Conservation (phyloP, 1,140 invertebrate species). For the Drosophila erecta region DNA sequence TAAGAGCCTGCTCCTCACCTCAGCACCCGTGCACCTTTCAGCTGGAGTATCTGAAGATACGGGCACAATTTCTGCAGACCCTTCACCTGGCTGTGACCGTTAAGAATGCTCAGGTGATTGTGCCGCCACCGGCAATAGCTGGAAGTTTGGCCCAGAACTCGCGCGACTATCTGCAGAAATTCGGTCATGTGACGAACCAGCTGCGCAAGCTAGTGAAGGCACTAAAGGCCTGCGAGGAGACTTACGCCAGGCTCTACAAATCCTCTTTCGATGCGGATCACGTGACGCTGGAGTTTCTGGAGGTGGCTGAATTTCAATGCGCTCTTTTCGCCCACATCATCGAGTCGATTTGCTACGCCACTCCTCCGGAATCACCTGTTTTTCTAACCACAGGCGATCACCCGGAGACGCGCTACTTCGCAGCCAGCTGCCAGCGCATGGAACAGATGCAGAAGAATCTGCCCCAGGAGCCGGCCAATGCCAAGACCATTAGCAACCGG, state of each 20-base stretch:
- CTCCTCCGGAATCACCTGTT: constrained; percentile 75
- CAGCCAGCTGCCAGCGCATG: constrained; percentile 70
- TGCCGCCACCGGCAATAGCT: constrained; percentile 96
- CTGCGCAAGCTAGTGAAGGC: constrained; percentile 87
- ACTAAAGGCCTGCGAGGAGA: constrained; percentile 90
- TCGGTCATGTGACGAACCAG: constrained; percentile 93
- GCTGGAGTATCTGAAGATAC: constrained; percentile 90
- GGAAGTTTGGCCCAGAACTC: constrained; percentile 91
- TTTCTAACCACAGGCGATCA: constrained; percentile 74
- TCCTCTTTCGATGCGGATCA: constrained; percentile 97
- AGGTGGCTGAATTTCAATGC: constrained; percentile 85
- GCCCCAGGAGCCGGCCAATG: constrained; percentile 68
- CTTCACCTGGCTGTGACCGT: constrained; percentile 91
- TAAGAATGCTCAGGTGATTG: constrained; percentile 93
- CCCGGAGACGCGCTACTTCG: constrained; percentile 79
- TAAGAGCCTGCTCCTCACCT: constrained; percentile 87
- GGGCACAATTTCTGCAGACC: constrained; percentile 91
- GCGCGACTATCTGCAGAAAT: constrained; percentile 92
- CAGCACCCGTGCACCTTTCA: constrained; percentile 87
- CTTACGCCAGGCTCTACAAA: constrained; percentile 94
- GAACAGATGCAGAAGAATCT: constrained; percentile 72
- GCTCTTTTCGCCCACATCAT: constrained; percentile 79
- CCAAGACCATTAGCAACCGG: constrained; percentile 76
- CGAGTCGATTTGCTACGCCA: constrained; percentile 78
- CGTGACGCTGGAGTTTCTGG: constrained; percentile 92